These are phyloP conservation scores for Manis crassicaudata DNA, from an alignment of 2,797 vertebrate genomes.

Conservation along the genomic window DNA sequence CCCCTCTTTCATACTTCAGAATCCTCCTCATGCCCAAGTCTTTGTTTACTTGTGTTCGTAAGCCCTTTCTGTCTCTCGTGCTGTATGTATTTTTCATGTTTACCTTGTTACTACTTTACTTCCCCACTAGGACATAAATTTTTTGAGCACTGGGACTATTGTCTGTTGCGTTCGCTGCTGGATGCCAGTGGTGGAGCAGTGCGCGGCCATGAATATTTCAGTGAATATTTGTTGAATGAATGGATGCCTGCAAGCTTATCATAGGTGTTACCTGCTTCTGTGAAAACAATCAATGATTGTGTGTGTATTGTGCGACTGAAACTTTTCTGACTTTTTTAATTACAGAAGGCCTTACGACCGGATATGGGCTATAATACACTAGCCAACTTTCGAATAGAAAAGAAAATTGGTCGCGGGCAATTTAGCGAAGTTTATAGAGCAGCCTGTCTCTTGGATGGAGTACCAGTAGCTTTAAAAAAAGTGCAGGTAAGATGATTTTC, in stretches of 20 bases:
- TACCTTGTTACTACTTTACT: not conserved
- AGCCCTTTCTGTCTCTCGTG: not conserved
- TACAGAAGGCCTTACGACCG: conserved; percentile 93
- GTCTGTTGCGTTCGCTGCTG: not conserved
- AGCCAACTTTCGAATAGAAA: conserved; percentile 97
- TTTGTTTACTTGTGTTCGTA: not conserved
- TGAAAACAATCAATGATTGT: not conserved
- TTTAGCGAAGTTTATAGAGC: conserved; percentile 99
- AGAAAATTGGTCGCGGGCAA: conserved; percentile 97
- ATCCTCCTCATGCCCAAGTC: not conserved
- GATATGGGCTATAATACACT: conserved; percentile 96
- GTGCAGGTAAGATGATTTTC: conserved; percentile 92
- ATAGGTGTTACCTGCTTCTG: not conserved
- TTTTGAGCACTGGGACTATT: not conserved
- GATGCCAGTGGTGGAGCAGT: not conserved
- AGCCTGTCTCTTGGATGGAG: conserved; percentile 93
- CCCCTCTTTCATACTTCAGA: not conserved
- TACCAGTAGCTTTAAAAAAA: conserved; percentile 97
- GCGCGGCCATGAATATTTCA: not conserved
- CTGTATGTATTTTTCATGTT: not conserved
- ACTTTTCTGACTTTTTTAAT: conserved; percentile 65
- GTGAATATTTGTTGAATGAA: not conserved
- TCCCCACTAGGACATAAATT: not conserved
- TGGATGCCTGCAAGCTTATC: not conserved
- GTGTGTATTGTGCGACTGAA: not conserved